phyloP scores from a whole-genome alignment of 2,797 vertebrate species.

The Heterohyrax brucei region DNA sequence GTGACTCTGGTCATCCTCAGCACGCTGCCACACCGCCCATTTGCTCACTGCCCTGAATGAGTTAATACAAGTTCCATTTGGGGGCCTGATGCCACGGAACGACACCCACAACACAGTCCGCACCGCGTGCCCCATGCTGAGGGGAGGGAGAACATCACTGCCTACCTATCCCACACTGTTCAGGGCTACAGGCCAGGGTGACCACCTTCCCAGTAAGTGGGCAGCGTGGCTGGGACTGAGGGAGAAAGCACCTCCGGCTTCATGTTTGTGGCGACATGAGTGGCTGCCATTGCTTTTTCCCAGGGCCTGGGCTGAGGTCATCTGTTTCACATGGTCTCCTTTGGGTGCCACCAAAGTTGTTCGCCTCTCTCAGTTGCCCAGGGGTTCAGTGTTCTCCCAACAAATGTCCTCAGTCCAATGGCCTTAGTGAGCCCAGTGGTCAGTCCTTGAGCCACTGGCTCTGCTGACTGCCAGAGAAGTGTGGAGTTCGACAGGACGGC shows the following conservation, averaged over 20 bases:
- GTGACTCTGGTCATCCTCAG: not conserved
- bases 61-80: too few relatives aligned
- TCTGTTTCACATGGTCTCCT: not conserved
- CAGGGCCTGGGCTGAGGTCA: not conserved
- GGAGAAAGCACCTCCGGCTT: too few relatives aligned
- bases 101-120: too few relatives aligned
- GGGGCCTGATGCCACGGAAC: not conserved
- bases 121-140: not conserved
- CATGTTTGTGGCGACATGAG: fast-evolving
- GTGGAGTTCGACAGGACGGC: not conserved
- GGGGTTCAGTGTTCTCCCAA: not conserved
- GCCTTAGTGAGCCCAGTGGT: not conserved
- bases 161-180: not conserved
- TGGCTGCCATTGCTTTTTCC: not conserved
- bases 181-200: not conserved
- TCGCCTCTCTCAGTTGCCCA: not conserved
- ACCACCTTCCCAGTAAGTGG: not conserved
- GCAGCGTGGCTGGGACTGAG: not conserved
- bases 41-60: not conserved
- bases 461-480: not conserved
- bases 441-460: not conserved
- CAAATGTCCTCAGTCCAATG: not conserved
- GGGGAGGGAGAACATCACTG: not conserved
- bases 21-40: not conserved
- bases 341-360: not conserved